Evolutionary conservation across 2,113 vertebrate species (phyloP).

Genomic region (Phalacrocorax aristotelis): DNA sequence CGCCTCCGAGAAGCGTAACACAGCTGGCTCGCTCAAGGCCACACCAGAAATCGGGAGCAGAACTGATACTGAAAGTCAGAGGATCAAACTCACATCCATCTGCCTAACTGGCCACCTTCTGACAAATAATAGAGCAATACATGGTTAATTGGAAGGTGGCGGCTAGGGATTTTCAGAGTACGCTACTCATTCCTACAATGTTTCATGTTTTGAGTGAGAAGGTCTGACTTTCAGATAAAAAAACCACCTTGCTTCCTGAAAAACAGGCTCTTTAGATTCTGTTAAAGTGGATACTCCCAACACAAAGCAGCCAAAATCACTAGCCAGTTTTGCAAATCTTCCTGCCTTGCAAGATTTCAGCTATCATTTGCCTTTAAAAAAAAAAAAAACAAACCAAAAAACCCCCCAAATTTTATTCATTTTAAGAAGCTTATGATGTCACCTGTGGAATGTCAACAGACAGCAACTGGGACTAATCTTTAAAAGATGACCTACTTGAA

Average conservation of each 20-base stretch:
- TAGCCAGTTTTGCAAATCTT: background rate
- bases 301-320: background rate
- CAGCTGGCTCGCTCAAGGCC: background rate
- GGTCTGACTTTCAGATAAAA: background rate
- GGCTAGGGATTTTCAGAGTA: background rate
- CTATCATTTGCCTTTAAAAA: background rate
- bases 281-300: background rate
- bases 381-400: background rate
- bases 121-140: background rate
- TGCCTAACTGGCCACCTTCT: background rate
- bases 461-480: conserved; percentile 59
- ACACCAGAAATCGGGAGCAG: background rate
- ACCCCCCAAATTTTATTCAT: conserved; percentile 31
- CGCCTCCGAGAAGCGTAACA: background rate
- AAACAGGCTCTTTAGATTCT: background rate
- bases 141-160: background rate
- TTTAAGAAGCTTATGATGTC: conserved; percentile 69
- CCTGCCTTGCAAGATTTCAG: conserved; percentile 13
- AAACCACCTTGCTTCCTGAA: background rate
- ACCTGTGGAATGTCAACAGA: conserved; percentile 63
- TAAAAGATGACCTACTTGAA: conserved; percentile 71
- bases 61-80: background rate
- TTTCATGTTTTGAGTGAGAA: background rate
- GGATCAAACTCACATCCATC: background rate
- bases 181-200: background rate